These are phyloP conservation scores for Cryptophagus acutangulus DNA, from an alignment of 2,888 invertebrate species.

Conservation along the genomic window DNA sequence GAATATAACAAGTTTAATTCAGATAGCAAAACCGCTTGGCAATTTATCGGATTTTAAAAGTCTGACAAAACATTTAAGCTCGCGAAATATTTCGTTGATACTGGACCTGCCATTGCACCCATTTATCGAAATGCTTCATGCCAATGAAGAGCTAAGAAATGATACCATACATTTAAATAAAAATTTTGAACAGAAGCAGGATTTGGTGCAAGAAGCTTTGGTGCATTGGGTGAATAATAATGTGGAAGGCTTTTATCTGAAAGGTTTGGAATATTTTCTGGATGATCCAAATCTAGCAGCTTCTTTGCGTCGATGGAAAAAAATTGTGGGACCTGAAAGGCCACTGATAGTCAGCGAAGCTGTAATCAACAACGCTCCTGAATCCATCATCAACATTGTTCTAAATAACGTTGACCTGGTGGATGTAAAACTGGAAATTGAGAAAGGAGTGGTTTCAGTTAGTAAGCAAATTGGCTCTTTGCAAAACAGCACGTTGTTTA, in stretches of 20 bases:
- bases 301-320: constrained; percentile 65
- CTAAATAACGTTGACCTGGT: constrained; percentile 65
- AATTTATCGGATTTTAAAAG: constrained; percentile 62
- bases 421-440: constrained; percentile 61
- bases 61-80: constrained; percentile 60
- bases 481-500: constrained; percentile 56
- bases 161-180: constrained; percentile 17
- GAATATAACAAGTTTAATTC: constrained; percentile 60
- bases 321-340: constrained; percentile 57
- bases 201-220: constrained; percentile 57
- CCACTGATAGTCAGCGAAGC: constrained; percentile 64
- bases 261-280: constrained; percentile 66
- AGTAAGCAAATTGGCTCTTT: constrained; percentile 56
- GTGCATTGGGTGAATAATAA: constrained; percentile 67
- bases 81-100: constrained; percentile 68
- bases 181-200: no score
- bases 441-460: constrained; percentile 55
- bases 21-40: constrained; percentile 67
- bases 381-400: constrained; percentile 55
- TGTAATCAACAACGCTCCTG: constrained; percentile 50
- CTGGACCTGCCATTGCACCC: constrained; percentile 71
- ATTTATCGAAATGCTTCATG: constrained; percentile 44
- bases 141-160: constrained; percentile 13
- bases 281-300: constrained; percentile 56
- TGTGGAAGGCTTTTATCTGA: constrained; percentile 86